Evolutionary conservation across 2,113 vertebrate genomes (phyloP), one percentile per base, ranked within the genome.

Genomic region (Pachycephala philippinensis): DNA sequence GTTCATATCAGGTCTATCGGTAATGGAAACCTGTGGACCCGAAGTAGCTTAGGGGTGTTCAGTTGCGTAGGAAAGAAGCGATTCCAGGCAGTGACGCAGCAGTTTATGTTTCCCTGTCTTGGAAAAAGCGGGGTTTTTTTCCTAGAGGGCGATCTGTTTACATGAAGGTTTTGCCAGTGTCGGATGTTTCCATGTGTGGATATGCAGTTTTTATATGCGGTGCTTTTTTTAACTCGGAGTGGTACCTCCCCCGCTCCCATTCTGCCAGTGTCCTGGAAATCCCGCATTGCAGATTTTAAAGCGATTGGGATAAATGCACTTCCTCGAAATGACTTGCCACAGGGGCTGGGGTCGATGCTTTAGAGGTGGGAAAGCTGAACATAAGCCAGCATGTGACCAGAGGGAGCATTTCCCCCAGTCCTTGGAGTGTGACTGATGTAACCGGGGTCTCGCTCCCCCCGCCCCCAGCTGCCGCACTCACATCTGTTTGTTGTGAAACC

Each of bases 401-500:
- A 59, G 64, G 21, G 47, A 15, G 52, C 7, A 1, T 87, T 83
- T 74, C 7, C 56, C 42, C 8, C 12, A 14, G 65, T n/a, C 45
- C 40, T 57, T 75, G 35, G 56, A 80, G 74, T 7, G 53, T 27
- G 53, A 50, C 59, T 75, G 74, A 61, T 81, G 72, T 49, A 79
- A 44, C 1, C 30, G 53, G 61, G 88, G 89, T 45, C 57, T 54
- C 11, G 28, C 30, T 39, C 21, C 52, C 44, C 49, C 31, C 33
- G 15, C 37, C 71, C 53, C 81, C 92, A 93, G 97, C 96, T 91
- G 97, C 98, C 97, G 85, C 86, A 91, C 87, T 97, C 98, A 97
- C 98, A 98, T 98, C 98, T 99, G 99, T 99, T 99, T 99, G 99
- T 99, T 99, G 99, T 99, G 99, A 99, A 99, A 99, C 98, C 95